These are phyloP conservation scores for Nibea albiflora DNA, from an alignment of 2,113 vertebrate species.

Conservation along the genomic window DNA sequence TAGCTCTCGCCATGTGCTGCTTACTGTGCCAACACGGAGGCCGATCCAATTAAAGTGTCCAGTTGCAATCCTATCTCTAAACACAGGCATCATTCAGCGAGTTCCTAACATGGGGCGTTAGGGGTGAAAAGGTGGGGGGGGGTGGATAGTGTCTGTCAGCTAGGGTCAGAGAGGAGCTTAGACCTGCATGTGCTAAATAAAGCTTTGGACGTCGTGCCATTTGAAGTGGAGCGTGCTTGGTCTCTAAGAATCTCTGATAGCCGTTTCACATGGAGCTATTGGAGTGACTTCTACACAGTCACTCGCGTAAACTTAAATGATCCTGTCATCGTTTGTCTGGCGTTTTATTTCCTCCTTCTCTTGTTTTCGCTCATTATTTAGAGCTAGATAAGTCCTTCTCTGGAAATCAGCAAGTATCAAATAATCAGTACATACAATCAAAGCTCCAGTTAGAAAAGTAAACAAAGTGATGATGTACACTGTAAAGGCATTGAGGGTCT, in stretches of 20 bases:
- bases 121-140: conserved; percentile 1
- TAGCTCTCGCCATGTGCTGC: not conserved
- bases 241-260: conserved; percentile 2
- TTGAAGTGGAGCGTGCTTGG: conserved; percentile 26
- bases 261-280: not conserved
- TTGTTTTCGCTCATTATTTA: too few relatives aligned
- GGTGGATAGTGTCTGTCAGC: not conserved
- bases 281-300: too few relatives aligned
- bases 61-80: conserved; percentile 31
- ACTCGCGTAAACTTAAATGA: too few relatives aligned
- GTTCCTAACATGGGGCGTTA: conserved; percentile 49
- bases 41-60: conserved; percentile 22
- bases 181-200: conserved; percentile 68
- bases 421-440: too few relatives aligned
- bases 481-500: too few relatives aligned
- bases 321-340: too few relatives aligned
- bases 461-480: too few relatives aligned
- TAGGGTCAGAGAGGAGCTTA: conserved; percentile 47
- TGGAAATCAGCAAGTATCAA: too few relatives aligned
- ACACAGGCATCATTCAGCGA: conserved; percentile 18
- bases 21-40: not conserved
- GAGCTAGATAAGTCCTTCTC: too few relatives aligned
- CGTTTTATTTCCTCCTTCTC: too few relatives aligned
- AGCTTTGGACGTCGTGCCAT: conserved; percentile 55
- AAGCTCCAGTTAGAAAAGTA: too few relatives aligned